Percentiles rank a stretch among this genome's conserved stretches.
These are phyloP conservation scores for Hypena proboscidalis DNA, from an alignment of 2,888 invertebrate species.

Conservation along the genomic window DNA sequence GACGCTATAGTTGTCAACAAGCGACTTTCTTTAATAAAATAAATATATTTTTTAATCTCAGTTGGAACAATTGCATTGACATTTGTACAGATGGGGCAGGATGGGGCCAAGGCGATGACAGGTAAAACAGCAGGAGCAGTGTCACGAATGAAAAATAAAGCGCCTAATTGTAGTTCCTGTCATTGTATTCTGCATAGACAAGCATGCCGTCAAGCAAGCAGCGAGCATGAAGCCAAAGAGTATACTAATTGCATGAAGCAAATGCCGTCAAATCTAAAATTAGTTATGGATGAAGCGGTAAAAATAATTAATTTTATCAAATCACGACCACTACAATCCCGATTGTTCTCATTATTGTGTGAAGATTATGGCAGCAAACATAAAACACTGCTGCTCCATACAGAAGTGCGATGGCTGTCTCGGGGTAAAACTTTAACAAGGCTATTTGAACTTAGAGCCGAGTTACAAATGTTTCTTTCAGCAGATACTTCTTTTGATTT, in stretches of 20 bases:
- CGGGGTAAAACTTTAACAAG: conserved; percentile 35
- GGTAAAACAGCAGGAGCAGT: conserved; percentile 24
- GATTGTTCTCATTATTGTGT: conserved; percentile 20
- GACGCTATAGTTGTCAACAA: too few relatives aligned
- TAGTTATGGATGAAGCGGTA: conserved; percentile 21
- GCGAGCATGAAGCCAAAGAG: conserved; percentile 28
- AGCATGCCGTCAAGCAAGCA: conserved; percentile 35
- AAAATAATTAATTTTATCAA: conserved; percentile 40
- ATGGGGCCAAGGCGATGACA: conserved; percentile 43
- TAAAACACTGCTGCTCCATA: conserved; percentile 25
- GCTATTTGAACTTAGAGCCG: conserved; percentile 39
- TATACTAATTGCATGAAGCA: conserved; percentile 13
- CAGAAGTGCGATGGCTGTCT: conserved; percentile 45
- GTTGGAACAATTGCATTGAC: conserved; percentile 35
- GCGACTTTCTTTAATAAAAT: conserved; percentile 41
- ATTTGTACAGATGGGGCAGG: conserved; percentile 36
- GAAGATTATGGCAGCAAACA: conserved; percentile 38
- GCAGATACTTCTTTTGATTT: conserved; percentile 35
- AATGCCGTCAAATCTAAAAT: conserved; percentile 18
- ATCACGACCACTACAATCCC: conserved; percentile 18
- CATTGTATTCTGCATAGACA: conserved; percentile 33
- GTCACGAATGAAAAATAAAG: conserved; percentile 39
- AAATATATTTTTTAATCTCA: conserved; percentile 28
- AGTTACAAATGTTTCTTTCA: conserved; percentile 36
- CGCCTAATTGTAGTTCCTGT: conserved; percentile 41